phyloP scores from a whole-genome alignment of 2,113 vertebrate genomes.

The Anthoscopus minutus region DNA sequence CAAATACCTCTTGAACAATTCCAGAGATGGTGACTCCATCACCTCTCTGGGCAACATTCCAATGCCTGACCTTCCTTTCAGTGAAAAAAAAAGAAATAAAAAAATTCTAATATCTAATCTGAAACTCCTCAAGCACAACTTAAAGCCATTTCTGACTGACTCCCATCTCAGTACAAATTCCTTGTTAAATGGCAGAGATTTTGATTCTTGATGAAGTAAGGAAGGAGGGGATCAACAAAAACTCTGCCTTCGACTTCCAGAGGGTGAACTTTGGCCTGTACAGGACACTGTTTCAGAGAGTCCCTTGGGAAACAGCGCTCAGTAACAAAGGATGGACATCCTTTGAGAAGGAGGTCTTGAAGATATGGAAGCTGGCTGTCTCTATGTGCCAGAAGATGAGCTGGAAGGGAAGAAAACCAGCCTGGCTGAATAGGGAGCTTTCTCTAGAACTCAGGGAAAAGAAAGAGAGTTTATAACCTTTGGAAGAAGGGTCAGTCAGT shows the following conservation, averaged over 20 bases:
- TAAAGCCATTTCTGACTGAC: not conserved
- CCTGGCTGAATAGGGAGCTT: not conserved
- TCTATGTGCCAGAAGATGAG: not conserved
- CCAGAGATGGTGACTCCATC: not conserved
- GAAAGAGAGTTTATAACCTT: not conserved
- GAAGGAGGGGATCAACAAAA: not conserved
- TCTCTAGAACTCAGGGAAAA: not conserved
- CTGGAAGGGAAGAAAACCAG: not conserved
- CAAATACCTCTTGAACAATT: not conserved
- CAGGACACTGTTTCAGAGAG: not conserved
- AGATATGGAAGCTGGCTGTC: not conserved
- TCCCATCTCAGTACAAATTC: not conserved
- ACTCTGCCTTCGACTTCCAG: not conserved
- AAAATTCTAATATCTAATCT: not conserved
- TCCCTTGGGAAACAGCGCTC: not conserved
- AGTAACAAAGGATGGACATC: not conserved
- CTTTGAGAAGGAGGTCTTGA: not conserved
- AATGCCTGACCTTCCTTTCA: not conserved
- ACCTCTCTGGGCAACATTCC: not conserved
- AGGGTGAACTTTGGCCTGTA: not conserved
- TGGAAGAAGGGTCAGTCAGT: not conserved
- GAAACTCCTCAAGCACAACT: accelerated
- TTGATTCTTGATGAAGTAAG: not conserved
- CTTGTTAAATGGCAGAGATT: not conserved
- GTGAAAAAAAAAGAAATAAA: not conserved